Evolutionary conservation across 2,888 invertebrate genomes (phyloP).

Genomic region (Cetonia aurata): DNA sequence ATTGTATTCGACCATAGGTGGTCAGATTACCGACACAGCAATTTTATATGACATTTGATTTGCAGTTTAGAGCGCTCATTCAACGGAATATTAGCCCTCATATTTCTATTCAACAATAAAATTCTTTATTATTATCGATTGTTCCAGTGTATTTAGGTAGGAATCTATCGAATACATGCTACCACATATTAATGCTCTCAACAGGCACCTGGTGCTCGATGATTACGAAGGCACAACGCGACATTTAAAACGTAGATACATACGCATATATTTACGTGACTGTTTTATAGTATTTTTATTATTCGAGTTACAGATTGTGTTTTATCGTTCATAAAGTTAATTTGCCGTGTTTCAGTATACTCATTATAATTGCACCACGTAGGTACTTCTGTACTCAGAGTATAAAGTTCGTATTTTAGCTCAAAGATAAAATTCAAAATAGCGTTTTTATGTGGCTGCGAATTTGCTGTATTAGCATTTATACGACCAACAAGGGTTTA

Average conservation of each 20-base stretch:
- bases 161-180: background rate
- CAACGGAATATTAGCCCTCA: slow-evolving; percentile 44
- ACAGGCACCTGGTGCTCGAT: slow-evolving; percentile 42
- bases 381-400: background rate
- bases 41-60: slow-evolving; percentile 51
- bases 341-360: slow-evolving; percentile 29
- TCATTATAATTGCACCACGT: slow-evolving; percentile 24
- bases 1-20: slow-evolving; percentile 51
- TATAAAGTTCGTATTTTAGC: slow-evolving; percentile 12
- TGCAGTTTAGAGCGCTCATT: slow-evolving; percentile 40
- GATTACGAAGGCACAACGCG: slow-evolving; percentile 40
- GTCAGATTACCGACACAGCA: slow-evolving; percentile 51
- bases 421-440: slow-evolving; percentile 14
- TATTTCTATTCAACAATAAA: slow-evolving; percentile 39
- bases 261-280: slow-evolving; percentile 39
- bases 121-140: slow-evolving; percentile 37
- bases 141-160: slow-evolving; percentile 10
- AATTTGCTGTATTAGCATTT: background rate
- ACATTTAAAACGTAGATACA: slow-evolving; percentile 35
- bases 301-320: slow-evolving; percentile 36
- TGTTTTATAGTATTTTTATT: slow-evolving; percentile 35
- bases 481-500: no score
- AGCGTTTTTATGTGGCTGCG: background rate
- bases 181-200: background rate
- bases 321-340: slow-evolving; percentile 36